phyloP scores from a whole-genome alignment of 2,888 invertebrate genomes.

The Lamellibrachia satsuma region DNA sequence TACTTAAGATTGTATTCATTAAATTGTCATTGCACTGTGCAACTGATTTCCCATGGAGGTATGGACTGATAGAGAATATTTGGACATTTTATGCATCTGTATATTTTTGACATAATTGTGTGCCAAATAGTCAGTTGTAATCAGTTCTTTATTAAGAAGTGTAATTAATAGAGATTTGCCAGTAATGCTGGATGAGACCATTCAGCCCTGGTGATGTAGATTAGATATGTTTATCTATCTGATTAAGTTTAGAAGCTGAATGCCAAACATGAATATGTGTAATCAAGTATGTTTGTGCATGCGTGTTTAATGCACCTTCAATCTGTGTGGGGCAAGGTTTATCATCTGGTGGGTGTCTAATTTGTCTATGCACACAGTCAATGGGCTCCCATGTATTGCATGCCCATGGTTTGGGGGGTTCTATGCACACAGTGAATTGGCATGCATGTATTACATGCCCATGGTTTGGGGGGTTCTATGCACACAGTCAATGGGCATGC shows the following conservation, averaged over 20 bases:
- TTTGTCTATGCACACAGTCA: neutral
- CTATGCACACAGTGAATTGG: no score
- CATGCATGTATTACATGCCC: no score
- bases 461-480: no score
- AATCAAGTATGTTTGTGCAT: neutral
- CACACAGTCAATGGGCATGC: no score
- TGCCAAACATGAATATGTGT: neutral
- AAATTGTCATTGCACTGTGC: no score
- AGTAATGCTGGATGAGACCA: neutral
- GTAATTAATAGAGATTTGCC: no score
- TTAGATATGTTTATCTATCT: neutral
- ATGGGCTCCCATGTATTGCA: no score
- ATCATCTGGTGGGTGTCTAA: neutral
- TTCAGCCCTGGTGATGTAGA: neutral
- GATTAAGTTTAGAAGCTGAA: neutral
- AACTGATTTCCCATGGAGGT: no score
- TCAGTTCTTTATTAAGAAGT: neutral
- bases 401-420: no score
- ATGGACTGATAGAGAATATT: neutral
- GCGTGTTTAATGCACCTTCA: neutral
- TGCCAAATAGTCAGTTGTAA: neutral
- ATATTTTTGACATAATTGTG: no score
- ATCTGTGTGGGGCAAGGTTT: constrained; percentile 10
- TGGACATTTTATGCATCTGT: neutral
- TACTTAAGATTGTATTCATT: no score